A percentile compares a stretch with the other conserved stretches of the same genome.
Evolutionary conservation across 2,888 invertebrate species (phyloP).

Genomic region (Amiota mariae): DNA sequence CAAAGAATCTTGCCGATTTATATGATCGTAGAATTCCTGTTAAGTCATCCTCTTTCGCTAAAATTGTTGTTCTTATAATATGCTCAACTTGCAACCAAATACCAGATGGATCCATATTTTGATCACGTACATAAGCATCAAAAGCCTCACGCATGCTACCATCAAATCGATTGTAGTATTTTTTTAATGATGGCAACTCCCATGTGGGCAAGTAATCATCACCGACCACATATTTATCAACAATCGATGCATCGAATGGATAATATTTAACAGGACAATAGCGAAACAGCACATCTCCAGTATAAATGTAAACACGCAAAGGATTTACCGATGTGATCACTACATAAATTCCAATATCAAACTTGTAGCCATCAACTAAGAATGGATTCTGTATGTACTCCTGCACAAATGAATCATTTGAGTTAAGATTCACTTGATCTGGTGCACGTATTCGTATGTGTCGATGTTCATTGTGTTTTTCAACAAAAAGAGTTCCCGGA

Average conservation of each 20-base stretch:
- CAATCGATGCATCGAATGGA: conserved; percentile 86
- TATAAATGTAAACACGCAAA: conserved; percentile 89
- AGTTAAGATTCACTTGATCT: conserved; percentile 80
- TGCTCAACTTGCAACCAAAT: conserved; percentile 89
- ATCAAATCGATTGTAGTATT: conserved; percentile 81
- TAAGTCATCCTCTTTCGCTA: conserved; percentile 83
- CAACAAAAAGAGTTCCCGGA: conserved; percentile 85
- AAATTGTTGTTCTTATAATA: conserved; percentile 81
- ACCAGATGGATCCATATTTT: conserved; percentile 80
- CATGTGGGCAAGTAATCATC: conserved; percentile 96
- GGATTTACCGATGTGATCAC: conserved; percentile 93
- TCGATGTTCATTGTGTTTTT: conserved; percentile 93
- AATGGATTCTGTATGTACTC: conserved; percentile 91
- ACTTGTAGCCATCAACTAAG: conserved; percentile 93
- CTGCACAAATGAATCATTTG: conserved; percentile 88
- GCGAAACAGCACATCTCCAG: conserved; percentile 90
- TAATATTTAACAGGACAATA: conserved; percentile 92
- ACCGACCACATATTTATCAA: conserved; percentile 94
- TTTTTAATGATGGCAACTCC: conserved; percentile 87
- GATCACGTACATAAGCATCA: conserved; percentile 81
- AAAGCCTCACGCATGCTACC: conserved; percentile 91
- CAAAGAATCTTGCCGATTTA: conserved; percentile 86
- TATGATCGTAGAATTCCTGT: conserved; percentile 76
- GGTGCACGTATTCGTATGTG: conserved; percentile 85
- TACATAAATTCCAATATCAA: conserved; percentile 97